Evolutionary conservation across 2,888 invertebrate species (phyloP).

Genomic region (Carcina quercana): DNA sequence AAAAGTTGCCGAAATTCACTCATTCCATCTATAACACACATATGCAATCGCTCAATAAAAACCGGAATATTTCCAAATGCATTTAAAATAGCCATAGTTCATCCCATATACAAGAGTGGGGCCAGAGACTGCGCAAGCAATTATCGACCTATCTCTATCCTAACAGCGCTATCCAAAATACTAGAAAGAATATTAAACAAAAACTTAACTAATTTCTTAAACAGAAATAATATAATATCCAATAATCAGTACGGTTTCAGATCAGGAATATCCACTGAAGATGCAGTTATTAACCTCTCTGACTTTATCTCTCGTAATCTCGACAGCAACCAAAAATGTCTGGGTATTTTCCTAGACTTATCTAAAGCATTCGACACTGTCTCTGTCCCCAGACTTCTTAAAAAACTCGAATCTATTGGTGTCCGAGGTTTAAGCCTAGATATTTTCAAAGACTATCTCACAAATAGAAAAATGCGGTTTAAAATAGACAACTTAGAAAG

Average conservation of each 20-base stretch:
- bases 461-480: not conserved
- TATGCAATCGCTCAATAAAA: not conserved
- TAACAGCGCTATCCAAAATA: slow-evolving; percentile 2
- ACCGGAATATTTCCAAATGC: slow-evolving; percentile 1
- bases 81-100: slow-evolving; percentile 3
- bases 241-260: slow-evolving; percentile 6
- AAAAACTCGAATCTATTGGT: not conserved
- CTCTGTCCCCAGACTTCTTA: not conserved
- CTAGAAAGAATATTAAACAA: slow-evolving; percentile 1
- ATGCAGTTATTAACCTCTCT: slow-evolving; percentile 8
- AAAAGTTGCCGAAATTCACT: no score
- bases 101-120: slow-evolving; percentile 6
- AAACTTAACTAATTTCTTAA: not conserved
- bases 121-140: slow-evolving; percentile 1
- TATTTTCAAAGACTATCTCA: not conserved
- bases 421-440: not conserved
- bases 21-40: not conserved
- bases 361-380: slow-evolving; percentile 1
- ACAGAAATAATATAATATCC: not conserved
- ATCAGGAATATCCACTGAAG: slow-evolving; percentile 3
- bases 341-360: not conserved
- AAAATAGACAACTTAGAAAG: not conserved
- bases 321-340: slow-evolving; percentile 4
- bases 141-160: slow-evolving; percentile 6
- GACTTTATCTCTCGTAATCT: slow-evolving; percentile 2